phyloP scores from a whole-genome alignment of 1,140 invertebrate genomes.

The Diorhabda elongata region DNA sequence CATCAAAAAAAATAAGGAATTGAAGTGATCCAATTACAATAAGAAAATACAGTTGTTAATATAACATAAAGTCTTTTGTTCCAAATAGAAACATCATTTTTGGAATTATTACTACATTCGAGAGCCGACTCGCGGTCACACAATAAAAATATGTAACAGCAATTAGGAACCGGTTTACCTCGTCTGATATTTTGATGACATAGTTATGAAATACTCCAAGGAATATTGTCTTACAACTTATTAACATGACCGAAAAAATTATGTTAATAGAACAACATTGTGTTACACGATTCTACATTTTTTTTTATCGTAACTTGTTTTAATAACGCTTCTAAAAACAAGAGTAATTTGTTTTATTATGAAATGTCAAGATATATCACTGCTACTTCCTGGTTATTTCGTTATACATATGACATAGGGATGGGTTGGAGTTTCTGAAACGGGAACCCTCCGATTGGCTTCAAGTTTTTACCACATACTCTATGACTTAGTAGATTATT shows the following conservation, averaged over 20 bases:
- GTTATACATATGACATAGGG: no score
- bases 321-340: neutral
- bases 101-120: constrained; percentile 1
- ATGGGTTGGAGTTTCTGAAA: no score
- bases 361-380: no score
- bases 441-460: no score
- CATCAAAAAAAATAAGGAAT: no score
- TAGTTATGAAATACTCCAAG: neutral
- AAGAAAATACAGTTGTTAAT: no score
- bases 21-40: no score
- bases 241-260: neutral
- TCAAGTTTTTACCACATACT: no score
- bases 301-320: neutral
- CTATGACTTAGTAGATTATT: no score
- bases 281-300: neutral
- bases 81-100: constrained; percentile 6
- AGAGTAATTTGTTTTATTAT: no score
- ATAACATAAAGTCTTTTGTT: no score
- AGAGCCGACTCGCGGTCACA: neutral
- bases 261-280: neutral
- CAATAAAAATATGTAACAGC: constrained; percentile 9
- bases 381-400: no score
- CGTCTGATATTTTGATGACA: constrained; percentile 1
- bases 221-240: neutral
- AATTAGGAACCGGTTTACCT: constrained; percentile 11